Percentiles rank a stretch among this genome's conserved stretches.
These are phyloP conservation scores for Solea senegalensis DNA, from an alignment of 2,113 vertebrate genomes.

Conservation along the genomic window DNA sequence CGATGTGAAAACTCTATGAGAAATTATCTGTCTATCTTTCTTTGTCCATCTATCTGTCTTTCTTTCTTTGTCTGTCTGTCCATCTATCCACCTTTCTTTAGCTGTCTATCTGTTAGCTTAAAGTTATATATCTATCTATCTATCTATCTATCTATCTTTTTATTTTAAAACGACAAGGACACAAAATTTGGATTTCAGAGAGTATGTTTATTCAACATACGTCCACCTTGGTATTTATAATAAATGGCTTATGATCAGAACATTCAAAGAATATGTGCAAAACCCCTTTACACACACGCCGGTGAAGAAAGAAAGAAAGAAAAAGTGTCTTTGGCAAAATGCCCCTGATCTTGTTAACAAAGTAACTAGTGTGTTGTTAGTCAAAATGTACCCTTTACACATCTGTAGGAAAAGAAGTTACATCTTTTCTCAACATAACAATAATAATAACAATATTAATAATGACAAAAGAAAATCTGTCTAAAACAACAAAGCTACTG, in stretches of 20 bases:
- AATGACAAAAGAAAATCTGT: slow-evolving; percentile 28
- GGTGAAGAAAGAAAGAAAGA: slow-evolving; percentile 39
- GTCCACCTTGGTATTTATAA: slow-evolving; percentile 61
- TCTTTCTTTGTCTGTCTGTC: no score
- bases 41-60: no score
- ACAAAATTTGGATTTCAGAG: slow-evolving; percentile 36
- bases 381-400: slow-evolving; percentile 55
- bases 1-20: no score
- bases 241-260: slow-evolving; percentile 69
- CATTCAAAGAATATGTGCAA: slow-evolving; percentile 68
- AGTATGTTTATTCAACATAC: slow-evolving; percentile 72
- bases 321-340: slow-evolving; percentile 68
- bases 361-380: slow-evolving; percentile 39
- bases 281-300: slow-evolving; percentile 46
- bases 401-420: slow-evolving; percentile 32
- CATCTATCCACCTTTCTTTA: no score
- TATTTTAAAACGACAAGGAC: background rate
- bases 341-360: slow-evolving; percentile 58
- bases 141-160: no score
- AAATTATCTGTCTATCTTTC: no score
- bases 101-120: no score
- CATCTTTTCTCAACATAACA: slow-evolving; percentile 35
- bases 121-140: no score
- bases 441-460: background rate
- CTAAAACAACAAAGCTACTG: slow-evolving; percentile 55